These are phyloP conservation scores for Parasteatoda tepidariorum DNA, from an alignment of 1,140 invertebrate genomes.

Conservation along the genomic window DNA sequence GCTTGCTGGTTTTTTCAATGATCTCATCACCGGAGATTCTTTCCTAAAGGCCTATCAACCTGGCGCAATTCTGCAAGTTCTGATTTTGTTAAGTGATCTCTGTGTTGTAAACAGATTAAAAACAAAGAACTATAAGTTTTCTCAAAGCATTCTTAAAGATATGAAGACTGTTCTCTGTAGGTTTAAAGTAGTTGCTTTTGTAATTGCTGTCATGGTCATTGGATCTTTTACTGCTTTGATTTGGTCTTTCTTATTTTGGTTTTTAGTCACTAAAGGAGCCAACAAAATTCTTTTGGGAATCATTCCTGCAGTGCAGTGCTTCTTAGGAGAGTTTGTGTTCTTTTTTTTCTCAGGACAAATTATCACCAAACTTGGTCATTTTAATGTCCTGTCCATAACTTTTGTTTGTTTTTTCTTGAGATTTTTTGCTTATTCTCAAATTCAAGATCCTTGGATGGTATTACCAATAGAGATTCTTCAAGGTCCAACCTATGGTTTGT, in stretches of 20 bases:
- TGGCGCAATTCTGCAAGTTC: constrained; percentile 77
- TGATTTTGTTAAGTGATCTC: constrained; percentile 49
- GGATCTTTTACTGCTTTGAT: constrained; percentile 86
- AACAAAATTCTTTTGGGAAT: constrained; percentile 82
- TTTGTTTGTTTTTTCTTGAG: constrained; percentile 75
- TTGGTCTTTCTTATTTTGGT: constrained; percentile 84
- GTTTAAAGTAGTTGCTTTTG: constrained; percentile 76
- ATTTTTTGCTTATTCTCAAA: constrained; percentile 84
- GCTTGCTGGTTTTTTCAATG: constrained; percentile 49
- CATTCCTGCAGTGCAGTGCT: constrained; percentile 82
- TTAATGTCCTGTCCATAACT: constrained; percentile 78
- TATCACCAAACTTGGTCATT: constrained; percentile 84
- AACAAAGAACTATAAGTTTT: constrained; percentile 37
- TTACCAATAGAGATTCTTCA: constrained; percentile 87
- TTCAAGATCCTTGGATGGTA: constrained; percentile 79
- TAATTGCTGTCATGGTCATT: constrained; percentile 82
- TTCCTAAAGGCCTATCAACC: constrained; percentile 79
- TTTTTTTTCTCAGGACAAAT: constrained; percentile 87
- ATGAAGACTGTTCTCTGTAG: constrained; percentile 75
- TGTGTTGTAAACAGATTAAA: constrained; percentile 71
- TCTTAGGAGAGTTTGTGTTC: constrained; percentile 89
- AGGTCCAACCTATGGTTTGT: constrained; percentile 88
- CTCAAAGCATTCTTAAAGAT: constrained; percentile 66
- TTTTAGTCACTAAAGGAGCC: constrained; percentile 63
- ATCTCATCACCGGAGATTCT: constrained; percentile 64